Percentiles rank a stretch among this genome's conserved stretches.
Conservation (phyloP, 2,888 invertebrate genomes). For the Macrosoma leucophasiata region DNA sequence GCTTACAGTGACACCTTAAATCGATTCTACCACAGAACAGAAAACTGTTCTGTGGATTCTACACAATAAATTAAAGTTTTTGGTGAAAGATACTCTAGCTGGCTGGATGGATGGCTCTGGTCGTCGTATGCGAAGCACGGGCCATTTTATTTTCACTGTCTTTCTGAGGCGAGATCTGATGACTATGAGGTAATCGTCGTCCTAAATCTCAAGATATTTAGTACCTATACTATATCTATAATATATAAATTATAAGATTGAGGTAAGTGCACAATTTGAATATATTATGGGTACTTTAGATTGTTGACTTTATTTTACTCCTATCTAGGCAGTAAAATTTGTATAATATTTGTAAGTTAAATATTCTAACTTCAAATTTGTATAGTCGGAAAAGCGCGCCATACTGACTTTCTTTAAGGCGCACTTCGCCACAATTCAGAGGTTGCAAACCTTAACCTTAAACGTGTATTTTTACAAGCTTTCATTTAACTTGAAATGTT, state of each 20-base stretch:
- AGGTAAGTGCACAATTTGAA: slow-evolving; percentile 11
- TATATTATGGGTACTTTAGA: too few relatives aligned
- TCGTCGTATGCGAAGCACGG: slow-evolving; percentile 2
- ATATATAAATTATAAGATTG: slow-evolving; percentile 1
- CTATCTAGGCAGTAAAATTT: slow-evolving; percentile 9
- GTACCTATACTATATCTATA: not conserved
- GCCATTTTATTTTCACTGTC: slow-evolving; percentile 10
- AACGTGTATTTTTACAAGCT: too few relatives aligned
- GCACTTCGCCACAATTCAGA: too few relatives aligned
- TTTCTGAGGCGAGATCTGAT: slow-evolving; percentile 3
- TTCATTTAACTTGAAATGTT: too few relatives aligned
- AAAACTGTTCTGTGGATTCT: too few relatives aligned
- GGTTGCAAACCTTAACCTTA: too few relatives aligned
- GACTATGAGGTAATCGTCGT: slow-evolving; percentile 2
- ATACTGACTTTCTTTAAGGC: slow-evolving; percentile 4
- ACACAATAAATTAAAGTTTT: too few relatives aligned
- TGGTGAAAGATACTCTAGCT: too few relatives aligned
- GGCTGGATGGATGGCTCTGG: not conserved
- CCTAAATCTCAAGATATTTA: slow-evolving; percentile 4
- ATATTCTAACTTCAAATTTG: slow-evolving; percentile 7
- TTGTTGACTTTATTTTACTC: slow-evolving; percentile 10
- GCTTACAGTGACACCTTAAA: too few relatives aligned
- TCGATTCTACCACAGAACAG: too few relatives aligned
- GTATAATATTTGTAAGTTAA: slow-evolving; percentile 8
- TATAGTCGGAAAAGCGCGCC: slow-evolving; percentile 5